Evolutionary conservation across 2,113 vertebrate species (phyloP), one percentile per base, ranked within the genome.

Genomic region (Macquaria australasica): DNA sequence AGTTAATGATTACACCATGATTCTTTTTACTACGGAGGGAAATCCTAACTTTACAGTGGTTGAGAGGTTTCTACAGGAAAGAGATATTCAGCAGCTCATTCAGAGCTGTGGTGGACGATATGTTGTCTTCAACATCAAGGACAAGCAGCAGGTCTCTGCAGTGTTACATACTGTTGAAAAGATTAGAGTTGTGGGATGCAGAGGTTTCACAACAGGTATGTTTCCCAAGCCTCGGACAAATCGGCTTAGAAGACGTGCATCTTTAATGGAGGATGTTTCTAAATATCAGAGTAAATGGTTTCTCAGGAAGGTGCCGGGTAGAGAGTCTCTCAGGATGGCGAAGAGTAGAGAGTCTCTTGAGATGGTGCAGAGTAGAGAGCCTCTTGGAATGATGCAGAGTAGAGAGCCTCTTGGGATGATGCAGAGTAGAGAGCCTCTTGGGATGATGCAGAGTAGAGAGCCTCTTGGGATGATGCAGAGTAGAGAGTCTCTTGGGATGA

Each of bases 21-120:
- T 90, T 4, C 55, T 91, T 41, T 83, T 91, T 23, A 85, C 72
- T 23, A 25, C 69, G 8, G 53, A 86, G 50, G 48, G 34, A 63
- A 71, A 76, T 70, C 64, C 50, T 1, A 80, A 71, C 25, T 31
- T 6, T 20, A 10, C 58, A 59, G 3, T 0, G 0, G 39, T 23
- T 37, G 20, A 59, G 23, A 76, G 11, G 1, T 71, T 82, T 58
- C 4, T 91, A 21, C n/a, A 41, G 5, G 16, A 80, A 37, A 79
- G 31, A 64, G 59, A 88, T 18, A 67, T 85, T 58, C 70, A 86
- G 59, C 15, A 62, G 8, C 48, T 90, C 8, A 1, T 39, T 25
- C 50, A 58, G 23, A 55, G 9, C 0, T 85, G 64, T 58, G n/a
- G 55, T 7, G 75, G 39, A 6, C 25, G 23, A 53, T 53, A 56